phyloP scores from a whole-genome alignment of 2,113 vertebrate species.

The Passer montanus region DNA sequence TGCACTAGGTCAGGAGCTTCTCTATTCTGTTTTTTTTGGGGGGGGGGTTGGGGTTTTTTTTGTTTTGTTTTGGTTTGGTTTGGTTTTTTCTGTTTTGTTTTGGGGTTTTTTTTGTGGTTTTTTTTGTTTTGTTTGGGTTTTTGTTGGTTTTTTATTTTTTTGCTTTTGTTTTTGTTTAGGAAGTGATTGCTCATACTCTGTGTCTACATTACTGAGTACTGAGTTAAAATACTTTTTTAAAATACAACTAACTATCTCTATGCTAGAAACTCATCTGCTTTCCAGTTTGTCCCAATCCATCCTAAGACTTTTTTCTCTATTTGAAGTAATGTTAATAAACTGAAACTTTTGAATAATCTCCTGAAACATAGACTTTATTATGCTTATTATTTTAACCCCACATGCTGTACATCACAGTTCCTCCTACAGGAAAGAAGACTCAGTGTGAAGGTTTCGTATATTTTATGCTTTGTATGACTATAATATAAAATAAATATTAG shows the following conservation, averaged over 20 bases:
- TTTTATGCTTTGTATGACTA: background rate
- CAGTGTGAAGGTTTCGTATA: background rate
- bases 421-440: background rate
- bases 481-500: background rate
- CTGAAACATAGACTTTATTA: background rate
- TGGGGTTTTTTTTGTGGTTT: too few relatives aligned
- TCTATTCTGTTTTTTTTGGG: background rate
- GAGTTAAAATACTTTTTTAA: background rate
- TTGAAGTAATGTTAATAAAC: background rate
- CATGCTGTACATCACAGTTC: background rate
- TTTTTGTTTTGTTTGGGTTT: too few relatives aligned
- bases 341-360: background rate
- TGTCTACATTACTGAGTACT: background rate
- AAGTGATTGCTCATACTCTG: background rate
- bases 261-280: background rate
- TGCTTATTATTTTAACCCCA: background rate
- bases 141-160: too few relatives aligned
- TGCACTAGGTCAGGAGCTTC: background rate
- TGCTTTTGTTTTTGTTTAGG: background rate
- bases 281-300: background rate
- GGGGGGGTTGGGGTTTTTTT: background rate
- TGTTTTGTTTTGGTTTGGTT: background rate
- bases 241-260: background rate
- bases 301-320: background rate
- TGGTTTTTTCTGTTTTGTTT: too few relatives aligned